Evolutionary conservation across 1,140 invertebrate species (phyloP).

Genomic region (Pseudomyrmex dendroicus): DNA sequence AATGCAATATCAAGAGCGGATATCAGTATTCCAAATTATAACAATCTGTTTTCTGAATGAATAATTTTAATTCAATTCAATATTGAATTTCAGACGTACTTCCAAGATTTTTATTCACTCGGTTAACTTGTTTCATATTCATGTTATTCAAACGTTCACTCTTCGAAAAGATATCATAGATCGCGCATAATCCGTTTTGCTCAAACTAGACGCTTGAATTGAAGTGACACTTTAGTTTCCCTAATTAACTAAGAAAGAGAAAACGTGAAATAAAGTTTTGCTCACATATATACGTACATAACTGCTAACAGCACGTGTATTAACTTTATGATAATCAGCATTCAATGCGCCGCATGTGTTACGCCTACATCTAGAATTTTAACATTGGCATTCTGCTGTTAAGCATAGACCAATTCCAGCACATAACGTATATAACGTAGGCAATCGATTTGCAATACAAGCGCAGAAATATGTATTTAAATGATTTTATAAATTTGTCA

Average conservation of each 20-base stretch:
- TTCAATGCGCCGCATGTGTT: not conserved
- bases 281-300: not conserved
- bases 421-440: not conserved
- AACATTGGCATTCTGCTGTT: not conserved
- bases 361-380: not conserved
- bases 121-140: conserved; percentile 37
- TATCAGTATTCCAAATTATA: conserved; percentile 17
- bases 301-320: not conserved
- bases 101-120: conserved; percentile 19
- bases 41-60: conserved; percentile 21
- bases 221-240: not conserved
- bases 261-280: not conserved
- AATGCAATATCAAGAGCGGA: not conserved
- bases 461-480: not conserved
- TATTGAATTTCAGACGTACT: conserved; percentile 22
- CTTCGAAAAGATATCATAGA: not conserved
- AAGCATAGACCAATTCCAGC: not conserved
- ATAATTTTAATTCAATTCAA: conserved; percentile 39
- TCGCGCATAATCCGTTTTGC: conserved; percentile 25
- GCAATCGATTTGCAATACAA: not conserved
- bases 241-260: conserved; percentile 15
- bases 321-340: conserved; percentile 8
- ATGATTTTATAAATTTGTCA: not conserved
- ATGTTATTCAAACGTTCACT: conserved; percentile 44
- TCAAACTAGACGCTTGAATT: conserved; percentile 4